phyloP scores from a whole-genome alignment of 2,113 vertebrate genomes.

The Stercorarius parasiticus region DNA sequence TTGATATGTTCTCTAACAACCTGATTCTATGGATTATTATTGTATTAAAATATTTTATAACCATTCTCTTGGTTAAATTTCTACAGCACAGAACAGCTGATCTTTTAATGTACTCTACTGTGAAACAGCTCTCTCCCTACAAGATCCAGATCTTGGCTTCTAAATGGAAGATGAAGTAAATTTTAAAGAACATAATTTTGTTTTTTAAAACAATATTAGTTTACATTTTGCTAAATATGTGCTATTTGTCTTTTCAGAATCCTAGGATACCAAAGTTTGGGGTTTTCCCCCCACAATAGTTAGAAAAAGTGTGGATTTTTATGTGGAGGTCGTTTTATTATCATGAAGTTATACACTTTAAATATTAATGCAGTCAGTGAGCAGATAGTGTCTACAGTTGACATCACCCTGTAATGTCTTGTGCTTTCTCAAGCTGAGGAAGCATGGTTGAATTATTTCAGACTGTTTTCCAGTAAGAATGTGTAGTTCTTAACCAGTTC shows the following conservation, averaged over 20 bases:
- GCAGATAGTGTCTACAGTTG: not conserved
- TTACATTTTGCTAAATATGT: not conserved
- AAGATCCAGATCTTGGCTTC: not conserved
- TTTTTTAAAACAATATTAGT: not conserved
- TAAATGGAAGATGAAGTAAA: not conserved
- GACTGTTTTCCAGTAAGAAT: not conserved
- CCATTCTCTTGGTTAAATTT: conserved; percentile 26
- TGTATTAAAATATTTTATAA: not conserved
- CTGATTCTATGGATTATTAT: conserved; percentile 4
- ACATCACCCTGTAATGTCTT: not conserved
- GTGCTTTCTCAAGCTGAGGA: not conserved
- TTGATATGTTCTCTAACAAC: not conserved
- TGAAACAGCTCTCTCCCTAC: not conserved
- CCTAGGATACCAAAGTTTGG: not conserved
- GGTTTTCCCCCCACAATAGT: rapidly evolving
- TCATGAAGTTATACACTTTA: not conserved
- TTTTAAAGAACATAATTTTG: not conserved
- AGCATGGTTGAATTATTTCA: not conserved
- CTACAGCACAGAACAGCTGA: conserved; percentile 17
- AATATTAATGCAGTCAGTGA: not conserved
- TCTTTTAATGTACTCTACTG: not conserved
- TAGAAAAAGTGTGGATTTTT: not conserved
- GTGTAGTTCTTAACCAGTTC: not conserved
- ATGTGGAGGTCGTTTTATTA: not conserved
- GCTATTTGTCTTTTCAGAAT: not conserved